Base-by-base conservation (phyloP, 2,888 invertebrate species). In the Heliconius cydno region DNA sequence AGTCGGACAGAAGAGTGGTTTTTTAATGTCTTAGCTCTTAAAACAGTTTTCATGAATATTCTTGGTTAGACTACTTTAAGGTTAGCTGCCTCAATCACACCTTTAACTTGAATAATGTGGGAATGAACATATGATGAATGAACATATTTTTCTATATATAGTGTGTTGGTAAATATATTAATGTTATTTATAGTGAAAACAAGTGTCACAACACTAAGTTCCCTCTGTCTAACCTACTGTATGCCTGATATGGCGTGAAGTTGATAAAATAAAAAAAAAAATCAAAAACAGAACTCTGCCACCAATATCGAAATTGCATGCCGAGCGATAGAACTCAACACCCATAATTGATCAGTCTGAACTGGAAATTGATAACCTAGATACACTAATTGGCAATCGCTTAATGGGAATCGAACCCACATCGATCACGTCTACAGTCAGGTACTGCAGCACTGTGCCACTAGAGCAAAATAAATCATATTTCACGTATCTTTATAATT, bases 21-120 rank as follows among this genome's bases (percentile, higher is more conserved):
- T 52, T 52, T 22, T 52, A 22, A 7, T 52, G 15, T 5, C 46
- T 15, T 52, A 22, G 3, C 52, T 7, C 19, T 52, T 52, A 19
- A 6, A 19, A 52, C 7, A 12, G 19, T 19, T 19, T 66, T 9
- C 9, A 4, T 30, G 9, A 19, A 66, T 25, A 30, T 66, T 66
- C 30, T 66, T 15, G 66, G 66, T 66, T 66, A 66, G 28, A 66
- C 30, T 25, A n/a, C n/a, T 25, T 70, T 41, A 13, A 41, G 25
- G 15, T 12, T 9, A n/a, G 25, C n/a, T 41, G 15, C 41, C 15
- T n/a, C 38, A 38, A 68, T 68, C 38, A 34, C 22, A 34, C 22
- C 68, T 70, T 70, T 70, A 70, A 70, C 68, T 41, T 41, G 41
- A 70, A 70, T 41, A 41, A n/a, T 70, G 68, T 70, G 68, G 13